Base-by-base conservation (phyloP, 2,888 invertebrate genomes). In the Rhagonycha lutea region DNA sequence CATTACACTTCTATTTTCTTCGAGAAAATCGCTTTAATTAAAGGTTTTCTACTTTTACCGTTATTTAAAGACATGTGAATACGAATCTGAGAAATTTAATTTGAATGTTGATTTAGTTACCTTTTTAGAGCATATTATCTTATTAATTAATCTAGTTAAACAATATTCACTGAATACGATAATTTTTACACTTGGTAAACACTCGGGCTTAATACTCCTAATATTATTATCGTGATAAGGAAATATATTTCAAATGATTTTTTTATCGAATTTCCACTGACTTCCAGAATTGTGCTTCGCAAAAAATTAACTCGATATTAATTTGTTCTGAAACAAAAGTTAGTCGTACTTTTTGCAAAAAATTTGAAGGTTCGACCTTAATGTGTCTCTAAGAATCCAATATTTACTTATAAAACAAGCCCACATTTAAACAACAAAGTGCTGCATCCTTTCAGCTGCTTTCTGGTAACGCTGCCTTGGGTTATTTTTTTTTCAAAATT, bases 1-100 rank as follows among this genome's bases (percentile, higher is more conserved):
- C 72, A 65, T 71, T 73, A 71, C 71, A 71, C 24, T 24, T 65
- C 23, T 65, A 65, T 47, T 47, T 47, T 47, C 47, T 47, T 47
- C 47, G 47, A 47, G n/a, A 47, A 47, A 47, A 47, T 47, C 47
- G 47, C n/a, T 47, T 47, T 47, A 47, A 47, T 47, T 47, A 47
- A 32, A 4, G 32, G 4, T 32, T 32, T 5, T 32, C 12, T n/a
- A n/a, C 11, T 7, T 47, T 47, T 47, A n/a, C 47, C n/a, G 47
- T 47, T 47, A 47, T n/a, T 47, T n/a, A n/a, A 47, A 47, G 47
- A 47, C 47, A 47, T 47, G 47, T 47, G 47, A 32, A 32, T 12
- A 32, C 32, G 32, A 47, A 47, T 47, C 47, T 47, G 47, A 47
- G 47, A 47, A 47, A 47, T 47, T 47, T 47, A 47, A 47, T 47